Percentiles rank a stretch among this genome's conserved stretches.
These are phyloP conservation scores for Lacerta agilis DNA, from an alignment of 2,797 vertebrate species.

Conservation along the genomic window DNA sequence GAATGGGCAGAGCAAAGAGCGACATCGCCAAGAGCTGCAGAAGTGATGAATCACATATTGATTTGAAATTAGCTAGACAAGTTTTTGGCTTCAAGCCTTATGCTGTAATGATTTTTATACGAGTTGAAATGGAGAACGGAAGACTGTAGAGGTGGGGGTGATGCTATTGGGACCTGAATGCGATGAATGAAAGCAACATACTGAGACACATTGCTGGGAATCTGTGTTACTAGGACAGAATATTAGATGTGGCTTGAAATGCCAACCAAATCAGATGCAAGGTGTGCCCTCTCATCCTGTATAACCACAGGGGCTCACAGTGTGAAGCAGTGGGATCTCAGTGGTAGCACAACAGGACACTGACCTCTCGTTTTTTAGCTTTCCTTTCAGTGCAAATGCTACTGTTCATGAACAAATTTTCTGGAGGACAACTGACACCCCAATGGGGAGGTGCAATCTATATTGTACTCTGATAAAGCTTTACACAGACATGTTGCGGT, in stretches of 20 bases:
- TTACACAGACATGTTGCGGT: conserved; percentile 15
- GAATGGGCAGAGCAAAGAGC: background rate
- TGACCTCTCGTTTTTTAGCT: background rate
- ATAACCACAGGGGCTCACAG: background rate
- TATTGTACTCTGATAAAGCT: background rate
- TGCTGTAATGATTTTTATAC: background rate
- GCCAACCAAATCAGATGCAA: background rate
- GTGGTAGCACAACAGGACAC: background rate
- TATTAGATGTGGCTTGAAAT: background rate
- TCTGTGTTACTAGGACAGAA: background rate
- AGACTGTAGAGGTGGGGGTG: background rate
- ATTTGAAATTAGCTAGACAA: background rate
- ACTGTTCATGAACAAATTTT: background rate
- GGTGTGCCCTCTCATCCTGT: background rate
- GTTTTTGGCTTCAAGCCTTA: background rate
- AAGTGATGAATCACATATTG: background rate
- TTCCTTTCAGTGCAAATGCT: background rate
- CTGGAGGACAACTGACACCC: background rate
- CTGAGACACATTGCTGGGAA: background rate
- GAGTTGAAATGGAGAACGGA: background rate
- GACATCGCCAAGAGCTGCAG: background rate
- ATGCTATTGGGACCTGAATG: background rate
- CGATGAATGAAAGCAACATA: background rate
- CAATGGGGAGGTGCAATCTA: accelerated
- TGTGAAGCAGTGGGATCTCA: background rate